Percentiles rank a stretch among this genome's conserved stretches.
Conservation (phyloP, 2,888 invertebrate species). For the Xanthorhoe spadicearia region DNA sequence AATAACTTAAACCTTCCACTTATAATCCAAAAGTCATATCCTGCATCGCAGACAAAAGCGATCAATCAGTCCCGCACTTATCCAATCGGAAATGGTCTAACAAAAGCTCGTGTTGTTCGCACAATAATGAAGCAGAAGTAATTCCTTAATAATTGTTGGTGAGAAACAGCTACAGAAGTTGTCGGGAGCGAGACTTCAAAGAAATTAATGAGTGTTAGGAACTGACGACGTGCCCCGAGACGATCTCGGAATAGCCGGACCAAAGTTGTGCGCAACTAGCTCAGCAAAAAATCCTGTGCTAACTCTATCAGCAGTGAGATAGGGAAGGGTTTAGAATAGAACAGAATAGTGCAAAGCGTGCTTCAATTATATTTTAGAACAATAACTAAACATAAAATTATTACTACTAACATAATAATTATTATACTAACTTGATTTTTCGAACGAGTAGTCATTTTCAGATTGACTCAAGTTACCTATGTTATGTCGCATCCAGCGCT, state of each 20-base stretch:
- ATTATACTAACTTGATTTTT: too few relatives aligned
- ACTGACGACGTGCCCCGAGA: conserved; percentile 78
- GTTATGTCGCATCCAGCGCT: too few relatives aligned
- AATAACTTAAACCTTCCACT: too few relatives aligned
- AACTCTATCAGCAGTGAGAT: neutral
- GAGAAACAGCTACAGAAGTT: conserved; percentile 72
- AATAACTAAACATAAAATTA: too few relatives aligned
- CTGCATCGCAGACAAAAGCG: conserved; percentile 49
- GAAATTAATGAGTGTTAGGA: conserved; percentile 84
- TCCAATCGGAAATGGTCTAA: conserved; percentile 58
- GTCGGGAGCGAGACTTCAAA: conserved; percentile 77
- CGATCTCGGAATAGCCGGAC: conserved; percentile 84
- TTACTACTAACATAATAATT: too few relatives aligned
- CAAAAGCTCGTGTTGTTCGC: conserved; percentile 63
- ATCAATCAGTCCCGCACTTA: conserved; percentile 56
- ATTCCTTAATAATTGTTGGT: conserved; percentile 79
- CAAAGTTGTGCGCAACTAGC: conserved; percentile 62
- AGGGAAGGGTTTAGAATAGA: neutral
- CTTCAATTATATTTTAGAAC: neutral
- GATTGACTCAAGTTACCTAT: too few relatives aligned
- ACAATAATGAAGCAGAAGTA: conserved; percentile 74
- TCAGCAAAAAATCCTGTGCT: conserved; percentile 5
- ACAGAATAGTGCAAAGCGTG: neutral
- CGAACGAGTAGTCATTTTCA: too few relatives aligned
- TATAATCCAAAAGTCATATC: conserved; percentile 38